phyloP scores from a whole-genome alignment of 2,888 invertebrate species.

The Mythimna impura region DNA sequence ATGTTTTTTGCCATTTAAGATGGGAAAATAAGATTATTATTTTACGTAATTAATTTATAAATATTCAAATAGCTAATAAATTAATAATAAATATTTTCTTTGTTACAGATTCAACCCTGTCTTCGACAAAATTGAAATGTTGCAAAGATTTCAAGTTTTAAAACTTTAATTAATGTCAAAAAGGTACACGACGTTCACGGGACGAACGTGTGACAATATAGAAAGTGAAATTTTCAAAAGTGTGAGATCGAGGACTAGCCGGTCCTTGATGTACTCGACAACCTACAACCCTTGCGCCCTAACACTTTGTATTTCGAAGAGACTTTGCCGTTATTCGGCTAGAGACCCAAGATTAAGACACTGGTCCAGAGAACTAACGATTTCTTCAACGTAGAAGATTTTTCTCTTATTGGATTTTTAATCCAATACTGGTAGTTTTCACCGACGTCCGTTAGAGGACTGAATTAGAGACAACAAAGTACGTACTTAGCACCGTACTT shows the following conservation, averaged over 20 bases:
- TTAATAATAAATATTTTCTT: slow-evolving; percentile 62
- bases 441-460: slow-evolving; percentile 76
- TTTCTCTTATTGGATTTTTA: slow-evolving; percentile 73
- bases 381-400: slow-evolving; percentile 83
- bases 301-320: slow-evolving; percentile 86
- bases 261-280: slow-evolving; percentile 90
- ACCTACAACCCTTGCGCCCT: slow-evolving; percentile 88
- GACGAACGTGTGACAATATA: slow-evolving; percentile 77
- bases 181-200: slow-evolving; percentile 77
- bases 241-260: slow-evolving; percentile 89
- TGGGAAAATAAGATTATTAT: too few species aligned
- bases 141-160: slow-evolving; percentile 73
- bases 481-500: slow-evolving; percentile 79
- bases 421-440: slow-evolving; percentile 80
- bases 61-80: not conserved
- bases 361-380: slow-evolving; percentile 85
- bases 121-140: slow-evolving; percentile 81
- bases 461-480: slow-evolving; percentile 73
- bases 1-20: slow-evolving; percentile 2
- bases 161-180: slow-evolving; percentile 89
- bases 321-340: slow-evolving; percentile 88
- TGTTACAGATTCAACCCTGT: slow-evolving; percentile 82
- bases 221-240: slow-evolving; percentile 86
- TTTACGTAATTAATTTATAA: too few species aligned
- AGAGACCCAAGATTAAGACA: slow-evolving; percentile 92